phyloP scores from a whole-genome alignment of 2,888 invertebrate species.

The Cecidostiba fungosa region DNA sequence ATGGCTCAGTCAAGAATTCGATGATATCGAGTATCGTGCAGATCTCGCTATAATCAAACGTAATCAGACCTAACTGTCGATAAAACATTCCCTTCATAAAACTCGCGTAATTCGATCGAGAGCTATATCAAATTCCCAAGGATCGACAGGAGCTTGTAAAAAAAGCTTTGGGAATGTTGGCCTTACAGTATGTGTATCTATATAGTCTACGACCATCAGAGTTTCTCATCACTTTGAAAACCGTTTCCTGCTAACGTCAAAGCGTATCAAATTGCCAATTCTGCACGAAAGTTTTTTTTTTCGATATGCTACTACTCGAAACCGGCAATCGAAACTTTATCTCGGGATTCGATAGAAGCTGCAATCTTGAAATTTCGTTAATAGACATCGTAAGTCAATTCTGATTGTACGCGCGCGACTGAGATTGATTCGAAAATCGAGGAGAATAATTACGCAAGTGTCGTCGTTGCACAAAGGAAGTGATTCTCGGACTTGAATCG shows the following conservation, averaged over 20 bases:
- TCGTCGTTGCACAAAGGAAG: not conserved
- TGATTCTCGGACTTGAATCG: not conserved
- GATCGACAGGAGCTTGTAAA: not conserved
- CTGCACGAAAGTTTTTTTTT: not conserved
- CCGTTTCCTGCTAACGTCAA: not conserved
- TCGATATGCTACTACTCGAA: not conserved
- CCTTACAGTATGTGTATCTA: not conserved
- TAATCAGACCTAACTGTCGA: not conserved
- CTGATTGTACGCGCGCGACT: not conserved
- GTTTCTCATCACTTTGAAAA: not conserved
- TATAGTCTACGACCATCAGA: not conserved
- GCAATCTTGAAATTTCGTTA: no score
- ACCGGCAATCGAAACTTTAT: not conserved
- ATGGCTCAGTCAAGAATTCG: not conserved
- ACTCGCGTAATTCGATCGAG: conserved; percentile 22
- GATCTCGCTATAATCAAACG: not conserved
- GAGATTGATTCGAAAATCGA: not conserved
- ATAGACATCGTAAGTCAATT: not conserved
- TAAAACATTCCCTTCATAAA: not conserved
- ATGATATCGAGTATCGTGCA: not conserved
- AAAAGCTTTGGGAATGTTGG: not conserved
- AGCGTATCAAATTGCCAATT: no score
- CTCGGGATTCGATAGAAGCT: not conserved
- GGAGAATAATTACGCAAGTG: not conserved
- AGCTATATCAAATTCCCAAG: not conserved